Percentiles rank a stretch among this genome's conserved stretches.
Evolutionary conservation across 2,888 invertebrate genomes (phyloP).

Genomic region (Lasioglossum villosulum): DNA sequence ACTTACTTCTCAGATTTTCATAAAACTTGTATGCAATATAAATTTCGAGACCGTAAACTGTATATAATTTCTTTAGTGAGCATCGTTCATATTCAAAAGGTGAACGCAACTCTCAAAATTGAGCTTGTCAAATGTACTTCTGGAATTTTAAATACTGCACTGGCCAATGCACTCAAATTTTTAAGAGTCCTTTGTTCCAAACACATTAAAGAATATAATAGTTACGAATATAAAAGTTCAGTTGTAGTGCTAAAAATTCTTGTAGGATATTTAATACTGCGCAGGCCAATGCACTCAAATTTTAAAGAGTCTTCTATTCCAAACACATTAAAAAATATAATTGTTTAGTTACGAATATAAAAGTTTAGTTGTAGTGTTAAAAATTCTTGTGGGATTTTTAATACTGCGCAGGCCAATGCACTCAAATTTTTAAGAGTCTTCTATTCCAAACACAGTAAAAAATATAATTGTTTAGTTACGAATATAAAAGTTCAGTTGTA

Average conservation of each 20-base stretch:
- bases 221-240: no score
- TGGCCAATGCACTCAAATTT: neutral
- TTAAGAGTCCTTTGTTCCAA: neutral
- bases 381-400: no score
- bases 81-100: neutral
- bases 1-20: neutral
- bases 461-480: neutral
- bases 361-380: no score
- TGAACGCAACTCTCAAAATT: neutral
- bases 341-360: no score
- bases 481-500: no score
- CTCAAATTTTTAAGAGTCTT: no score
- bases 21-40: neutral
- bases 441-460: neutral
- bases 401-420: no score
- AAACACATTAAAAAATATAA: no score
- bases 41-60: neutral
- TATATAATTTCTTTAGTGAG: neutral
- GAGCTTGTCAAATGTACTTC: neutral
- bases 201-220: neutral
- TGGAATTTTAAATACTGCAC: neutral
- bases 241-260: no score
- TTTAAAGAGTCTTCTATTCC: no score
- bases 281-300: no score
- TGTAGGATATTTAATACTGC: no score